Base-by-base conservation (phyloP, 2,888 invertebrate species). In the Amitus sp. region DNA sequence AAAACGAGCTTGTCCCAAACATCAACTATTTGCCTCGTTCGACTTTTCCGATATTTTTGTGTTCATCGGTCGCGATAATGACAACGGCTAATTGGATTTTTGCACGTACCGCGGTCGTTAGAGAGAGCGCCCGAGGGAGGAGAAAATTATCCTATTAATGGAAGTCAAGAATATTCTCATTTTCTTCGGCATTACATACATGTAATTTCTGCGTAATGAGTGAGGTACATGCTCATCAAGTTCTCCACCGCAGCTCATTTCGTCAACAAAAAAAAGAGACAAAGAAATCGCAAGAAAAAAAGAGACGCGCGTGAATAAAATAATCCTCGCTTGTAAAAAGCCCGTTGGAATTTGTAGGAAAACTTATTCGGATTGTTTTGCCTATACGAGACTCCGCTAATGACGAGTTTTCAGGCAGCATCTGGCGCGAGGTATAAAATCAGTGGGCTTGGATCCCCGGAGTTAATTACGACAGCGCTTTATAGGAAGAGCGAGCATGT, bases 381-480 rank as follows among this genome's bases (percentile, higher is more conserved):
- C n/a, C n/a, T n/a, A n/a, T n/a, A n/a, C n/a, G n/a, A n/a, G n/a
- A n/a, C n/a, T n/a, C n/a, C n/a, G n/a, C n/a, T n/a, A n/a, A 15
- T 15, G 13, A 6, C 7, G 17, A 15, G 2, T 7, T 15, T 15
- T 15, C 15, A 15, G n/a, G n/a, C n/a, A n/a, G 39, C 39, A 39
- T 13, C 39, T 39, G 39, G 39, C 15, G 39, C 39, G 17, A 18
- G 40, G 47, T 56, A 43, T 48, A 51, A 54, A 59, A 58, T 64
- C 57, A 48, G 62, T 61, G 50, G 66, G 66, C 59, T 68, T 7
- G 49, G 56, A 68, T 58, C 63, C 63, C 59, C 33, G 57, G 61
- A 68, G 69, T 68, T 68, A 69, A 69, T 69, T 68, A 68, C 66
- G 65, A 58, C 54, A 57, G 64, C 64, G 62, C 63, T 63, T 63